Evolutionary conservation across 2,888 invertebrate species (phyloP).

Genomic region (Deilephila elpenor): DNA sequence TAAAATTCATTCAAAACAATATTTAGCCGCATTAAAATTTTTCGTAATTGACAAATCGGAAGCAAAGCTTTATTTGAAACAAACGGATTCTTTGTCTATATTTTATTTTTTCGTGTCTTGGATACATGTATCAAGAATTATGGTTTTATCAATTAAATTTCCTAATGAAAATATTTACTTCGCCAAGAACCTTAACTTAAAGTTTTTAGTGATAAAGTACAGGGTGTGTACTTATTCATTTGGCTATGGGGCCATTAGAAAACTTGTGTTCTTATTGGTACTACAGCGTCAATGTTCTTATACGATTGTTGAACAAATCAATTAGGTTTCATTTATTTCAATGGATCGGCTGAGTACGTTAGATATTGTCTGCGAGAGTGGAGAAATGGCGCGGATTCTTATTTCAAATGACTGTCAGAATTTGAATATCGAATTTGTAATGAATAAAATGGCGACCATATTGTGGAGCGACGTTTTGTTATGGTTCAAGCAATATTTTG

Average conservation of each 20-base stretch:
- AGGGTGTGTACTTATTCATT: constrained; percentile 16
- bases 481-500: not conserved
- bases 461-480: not conserved
- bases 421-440: not conserved
- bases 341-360: not conserved
- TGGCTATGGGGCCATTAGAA: not conserved
- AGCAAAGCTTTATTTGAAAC: no score
- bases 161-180: not conserved
- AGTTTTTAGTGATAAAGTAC: constrained; percentile 17
- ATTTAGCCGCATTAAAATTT: no score
- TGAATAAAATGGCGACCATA: not conserved
- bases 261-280: constrained; percentile 1
- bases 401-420: no score
- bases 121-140: not conserved
- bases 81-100: no score
- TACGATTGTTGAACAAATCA: not conserved
- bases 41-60: no score
- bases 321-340: not conserved
- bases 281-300: not conserved
- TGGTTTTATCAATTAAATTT: not conserved
- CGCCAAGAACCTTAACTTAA: not conserved
- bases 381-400: constrained; percentile 11
- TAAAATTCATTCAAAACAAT: no score
- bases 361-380: not conserved
- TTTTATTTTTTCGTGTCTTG: no score